Percentiles rank a stretch among this genome's conserved stretches.
These are phyloP conservation scores for Lordiphosa stackelbergi DNA, from an alignment of 1,140 invertebrate species.

Conservation along the genomic window DNA sequence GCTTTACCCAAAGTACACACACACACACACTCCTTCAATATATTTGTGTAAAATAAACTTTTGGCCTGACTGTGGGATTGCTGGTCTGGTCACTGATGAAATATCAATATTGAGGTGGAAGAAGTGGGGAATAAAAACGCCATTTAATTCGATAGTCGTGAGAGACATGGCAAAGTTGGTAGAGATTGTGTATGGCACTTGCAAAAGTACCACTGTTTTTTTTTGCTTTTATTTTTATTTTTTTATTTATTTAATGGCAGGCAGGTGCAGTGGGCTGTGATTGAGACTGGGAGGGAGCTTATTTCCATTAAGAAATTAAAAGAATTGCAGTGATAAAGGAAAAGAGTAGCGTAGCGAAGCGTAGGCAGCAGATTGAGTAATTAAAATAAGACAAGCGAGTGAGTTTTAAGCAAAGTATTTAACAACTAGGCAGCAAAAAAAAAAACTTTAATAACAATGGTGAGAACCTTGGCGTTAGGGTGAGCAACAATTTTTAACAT, in stretches of 20 bases:
- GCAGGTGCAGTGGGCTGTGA: slow-evolving; percentile 35
- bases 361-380: not conserved
- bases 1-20: slow-evolving; percentile 38
- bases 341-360: not conserved
- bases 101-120: slow-evolving; percentile 57
- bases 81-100: slow-evolving; percentile 27
- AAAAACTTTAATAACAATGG: too few relatives aligned
- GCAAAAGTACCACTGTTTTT: slow-evolving; percentile 47
- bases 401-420: too few relatives aligned
- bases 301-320: slow-evolving; percentile 55
- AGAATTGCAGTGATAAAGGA: slow-evolving; percentile 1
- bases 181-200: slow-evolving; percentile 21
- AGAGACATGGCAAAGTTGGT: slow-evolving; percentile 23
- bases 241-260: slow-evolving; percentile 38
- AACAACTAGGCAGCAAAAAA: too few relatives aligned
- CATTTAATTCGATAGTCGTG: slow-evolving; percentile 60
- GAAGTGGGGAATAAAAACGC: slow-evolving; percentile 11
- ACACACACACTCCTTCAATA: not conserved
- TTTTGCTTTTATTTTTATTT: slow-evolving; percentile 31
- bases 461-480: too few relatives aligned
- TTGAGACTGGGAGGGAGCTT: slow-evolving; percentile 13
- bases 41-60: slow-evolving; percentile 34
- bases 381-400: not conserved
- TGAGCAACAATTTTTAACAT: too few relatives aligned
- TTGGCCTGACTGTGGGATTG: slow-evolving; percentile 5